Evolutionary conservation across 2,888 invertebrate species (phyloP).

Genomic region (Caradrina clavipalpis): DNA sequence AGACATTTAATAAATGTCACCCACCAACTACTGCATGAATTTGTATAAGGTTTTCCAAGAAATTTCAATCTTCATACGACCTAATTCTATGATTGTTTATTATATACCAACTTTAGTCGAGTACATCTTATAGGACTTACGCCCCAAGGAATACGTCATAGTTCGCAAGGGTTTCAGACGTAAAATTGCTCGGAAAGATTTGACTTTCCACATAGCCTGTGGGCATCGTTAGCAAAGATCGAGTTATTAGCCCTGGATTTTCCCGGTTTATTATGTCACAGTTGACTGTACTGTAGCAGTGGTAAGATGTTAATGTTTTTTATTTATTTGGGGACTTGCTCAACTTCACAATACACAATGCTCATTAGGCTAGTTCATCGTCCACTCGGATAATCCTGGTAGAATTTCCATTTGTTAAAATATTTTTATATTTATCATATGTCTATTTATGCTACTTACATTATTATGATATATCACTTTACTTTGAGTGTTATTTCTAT

Average conservation of each 20-base stretch:
- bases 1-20: background rate
- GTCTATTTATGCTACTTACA: background rate
- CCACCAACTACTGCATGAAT: background rate
- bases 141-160: slow-evolving; percentile 2
- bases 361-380: background rate
- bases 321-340: background rate
- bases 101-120: background rate
- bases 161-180: slow-evolving; percentile 1
- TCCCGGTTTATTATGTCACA: slow-evolving; percentile 1
- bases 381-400: background rate
- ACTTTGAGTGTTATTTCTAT: background rate
- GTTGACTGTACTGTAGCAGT: background rate
- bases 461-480: background rate
- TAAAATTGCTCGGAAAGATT: slow-evolving; percentile 7
- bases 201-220: slow-evolving; percentile 17
- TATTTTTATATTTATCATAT: background rate
- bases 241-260: slow-evolving; percentile 8
- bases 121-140: background rate
- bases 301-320: background rate
- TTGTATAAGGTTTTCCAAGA: background rate
- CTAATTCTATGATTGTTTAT: background rate
- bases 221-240: slow-evolving; percentile 29
- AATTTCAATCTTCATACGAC: background rate
- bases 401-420: too few relatives aligned
- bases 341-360: background rate